Percentiles rank a stretch among this genome's conserved stretches.
phyloP scores from a whole-genome alignment of 1,140 invertebrate species.

The Drosophila arizonae region DNA sequence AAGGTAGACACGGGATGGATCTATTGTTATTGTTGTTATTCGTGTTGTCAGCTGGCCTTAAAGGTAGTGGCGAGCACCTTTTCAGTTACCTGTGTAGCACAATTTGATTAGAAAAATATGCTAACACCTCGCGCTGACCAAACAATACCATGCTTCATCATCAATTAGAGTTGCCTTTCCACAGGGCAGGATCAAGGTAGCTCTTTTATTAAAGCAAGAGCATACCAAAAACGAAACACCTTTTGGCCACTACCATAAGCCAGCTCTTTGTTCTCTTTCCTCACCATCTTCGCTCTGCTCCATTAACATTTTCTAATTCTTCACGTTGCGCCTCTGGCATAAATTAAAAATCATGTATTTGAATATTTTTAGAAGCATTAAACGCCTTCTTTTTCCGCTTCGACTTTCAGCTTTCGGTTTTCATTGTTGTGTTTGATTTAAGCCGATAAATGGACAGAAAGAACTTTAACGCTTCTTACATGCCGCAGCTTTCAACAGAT shows the following conservation, averaged over 20 bases:
- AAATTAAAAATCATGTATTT: slow-evolving; percentile 76
- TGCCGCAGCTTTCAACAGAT: slow-evolving; percentile 69
- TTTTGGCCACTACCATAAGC: slow-evolving; percentile 60
- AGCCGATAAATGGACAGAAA: slow-evolving; percentile 72
- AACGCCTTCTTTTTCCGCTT: slow-evolving; percentile 65
- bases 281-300: slow-evolving; percentile 26
- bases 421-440: slow-evolving; percentile 71
- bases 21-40: slow-evolving; percentile 36
- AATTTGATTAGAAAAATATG: slow-evolving; percentile 79
- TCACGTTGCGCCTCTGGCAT: slow-evolving; percentile 46
- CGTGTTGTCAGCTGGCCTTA: slow-evolving; percentile 51
- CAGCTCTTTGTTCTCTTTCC: background rate
- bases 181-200: slow-evolving; percentile 61
- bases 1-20: background rate
- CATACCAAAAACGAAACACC: slow-evolving; percentile 36
- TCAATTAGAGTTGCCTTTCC: slow-evolving; percentile 80
- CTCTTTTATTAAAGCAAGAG: slow-evolving; percentile 49
- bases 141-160: slow-evolving; percentile 71
- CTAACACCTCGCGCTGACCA: slow-evolving; percentile 71
- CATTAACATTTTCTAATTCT: slow-evolving; percentile 58
- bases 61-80: slow-evolving; percentile 15
- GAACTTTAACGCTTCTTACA: slow-evolving; percentile 68
- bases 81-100: slow-evolving; percentile 55
- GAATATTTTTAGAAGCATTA: slow-evolving; percentile 48
- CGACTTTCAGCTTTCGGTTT: slow-evolving; percentile 2